A percentile compares a stretch with the other conserved stretches of the same genome.
phyloP scores from a whole-genome alignment of 2,797 vertebrate species.

The Knipowitschia caucasica region DNA sequence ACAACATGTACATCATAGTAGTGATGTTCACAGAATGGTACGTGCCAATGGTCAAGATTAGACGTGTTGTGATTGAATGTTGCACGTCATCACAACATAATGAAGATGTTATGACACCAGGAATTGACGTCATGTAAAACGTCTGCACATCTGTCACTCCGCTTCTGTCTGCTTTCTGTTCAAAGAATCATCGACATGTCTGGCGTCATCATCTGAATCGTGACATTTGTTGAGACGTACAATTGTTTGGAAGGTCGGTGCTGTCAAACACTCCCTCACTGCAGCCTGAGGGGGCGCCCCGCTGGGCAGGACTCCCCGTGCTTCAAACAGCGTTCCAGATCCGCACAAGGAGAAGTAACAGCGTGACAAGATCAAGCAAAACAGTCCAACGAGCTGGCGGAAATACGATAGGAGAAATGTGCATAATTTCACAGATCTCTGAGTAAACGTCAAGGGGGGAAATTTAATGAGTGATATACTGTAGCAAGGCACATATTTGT shows the following conservation, averaged over 20 bases:
- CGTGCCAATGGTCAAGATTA: no score
- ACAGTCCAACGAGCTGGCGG: no score
- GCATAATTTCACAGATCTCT: background rate
- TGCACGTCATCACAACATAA: background rate
- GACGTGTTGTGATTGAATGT: no score
- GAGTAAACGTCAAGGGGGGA: background rate
- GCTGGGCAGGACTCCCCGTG: constrained; percentile 39
- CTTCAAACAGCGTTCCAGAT: constrained; percentile 27
- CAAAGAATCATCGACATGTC: constrained; percentile 41
- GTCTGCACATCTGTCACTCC: constrained; percentile 19
- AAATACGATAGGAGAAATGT: no score
- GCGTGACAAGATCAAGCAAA: background rate
- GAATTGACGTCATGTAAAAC: constrained; percentile 8
- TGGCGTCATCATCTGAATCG: constrained; percentile 46
- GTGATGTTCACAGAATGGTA: no score
- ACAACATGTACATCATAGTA: no score
- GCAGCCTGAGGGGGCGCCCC: constrained; percentile 43
- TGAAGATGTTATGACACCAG: constrained; percentile 12
- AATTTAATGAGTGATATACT: no score
- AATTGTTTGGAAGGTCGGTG: constrained; percentile 45
- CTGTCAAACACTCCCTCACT: constrained; percentile 22
- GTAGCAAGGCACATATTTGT: no score
- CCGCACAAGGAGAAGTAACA: constrained; percentile 5
- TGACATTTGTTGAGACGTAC: constrained; percentile 37
- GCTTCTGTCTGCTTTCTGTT: constrained; percentile 7